Evolutionary conservation across 2,888 invertebrate genomes (phyloP), one percentile per base, ranked within the genome.

Genomic region (Rhagium mordax): DNA sequence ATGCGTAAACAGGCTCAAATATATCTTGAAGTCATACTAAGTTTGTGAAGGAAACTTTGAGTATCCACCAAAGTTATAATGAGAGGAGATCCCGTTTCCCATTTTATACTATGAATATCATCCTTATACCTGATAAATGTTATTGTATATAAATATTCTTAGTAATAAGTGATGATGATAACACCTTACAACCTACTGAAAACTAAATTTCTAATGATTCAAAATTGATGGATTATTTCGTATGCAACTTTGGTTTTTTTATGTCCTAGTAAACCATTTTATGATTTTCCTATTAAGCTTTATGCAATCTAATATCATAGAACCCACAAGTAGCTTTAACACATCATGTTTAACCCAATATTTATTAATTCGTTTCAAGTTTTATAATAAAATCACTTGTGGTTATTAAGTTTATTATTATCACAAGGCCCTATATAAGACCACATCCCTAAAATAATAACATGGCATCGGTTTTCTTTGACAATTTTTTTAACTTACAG

Each of bases 391-490:
- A 70, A 62, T 70, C 62, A 70, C 70, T 70, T 70, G 62, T 49
- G 51, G 33, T 65, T 68, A 72, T 72, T 75, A 74, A 75, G 74
- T 75, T 71, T 71, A 65, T 70, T 76, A 74, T 72, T 79, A 79
- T 80, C 80, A 80, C 80, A 80, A 77, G 77, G 76, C 74, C 74
- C 75, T 67, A 53, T 41, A 70, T 59, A 67, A 47, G 74, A 76
- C 78, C 80, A 80, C 78, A 74, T 74, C 70, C 75, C 73, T 77
- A 75, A 74, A 75, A 72, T 66, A 74, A 76, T 74, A 71, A 77
- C 74, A 74, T 72, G 72, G 65, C 73, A 75, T 69, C 70, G 62
- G 62, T 68, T 68, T 33, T 62, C 48, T 62, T 68, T 55, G 66
- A 27, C 29, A 69, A 68, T 29, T 16, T 68, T n/a, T 41, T 68